Evolutionary conservation across 2,888 invertebrate species (phyloP).

Genomic region (Tipula lateralis): DNA sequence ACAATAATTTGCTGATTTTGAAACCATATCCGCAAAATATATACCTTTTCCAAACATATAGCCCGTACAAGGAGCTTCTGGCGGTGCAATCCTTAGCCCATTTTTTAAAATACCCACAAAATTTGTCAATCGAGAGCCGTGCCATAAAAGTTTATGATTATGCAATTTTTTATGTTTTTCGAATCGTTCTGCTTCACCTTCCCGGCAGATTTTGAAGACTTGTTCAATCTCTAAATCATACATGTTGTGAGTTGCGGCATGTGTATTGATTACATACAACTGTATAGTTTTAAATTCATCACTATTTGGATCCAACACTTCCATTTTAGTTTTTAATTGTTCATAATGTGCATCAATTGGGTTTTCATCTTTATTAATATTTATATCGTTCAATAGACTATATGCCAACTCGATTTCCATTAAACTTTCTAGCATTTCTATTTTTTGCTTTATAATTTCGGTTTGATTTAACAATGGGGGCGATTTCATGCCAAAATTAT

Average conservation of each 20-base stretch:
- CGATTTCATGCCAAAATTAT: slow-evolving; percentile 80
- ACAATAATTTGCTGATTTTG: slow-evolving; percentile 97
- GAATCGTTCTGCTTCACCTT: slow-evolving; percentile 75
- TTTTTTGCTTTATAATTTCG: slow-evolving; percentile 65
- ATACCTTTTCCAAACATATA: slow-evolving; percentile 99
- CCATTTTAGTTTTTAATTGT: slow-evolving; percentile 77
- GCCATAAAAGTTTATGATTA: slow-evolving; percentile 89
- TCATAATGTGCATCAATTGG: slow-evolving; percentile 82
- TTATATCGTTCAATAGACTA: slow-evolving; percentile 57
- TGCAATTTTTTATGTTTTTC: slow-evolving; percentile 81
- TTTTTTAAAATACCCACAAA: slow-evolving; percentile 92
- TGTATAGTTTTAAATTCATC: slow-evolving; percentile 71
- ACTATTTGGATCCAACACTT: slow-evolving; percentile 59
- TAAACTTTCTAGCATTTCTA: slow-evolving; percentile 85
- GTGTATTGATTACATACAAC: slow-evolving; percentile 84
- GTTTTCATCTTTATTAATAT: slow-evolving; percentile 42
- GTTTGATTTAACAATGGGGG: slow-evolving; percentile 74
- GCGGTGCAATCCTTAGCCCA: slow-evolving; percentile 92
- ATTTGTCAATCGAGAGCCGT: slow-evolving; percentile 93
- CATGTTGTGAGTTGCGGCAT: slow-evolving; percentile 79
- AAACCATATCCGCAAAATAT: slow-evolving; percentile 98
- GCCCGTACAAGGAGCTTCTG: slow-evolving; percentile 88
- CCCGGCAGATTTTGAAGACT: slow-evolving; percentile 64
- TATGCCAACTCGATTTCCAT: slow-evolving; percentile 95
- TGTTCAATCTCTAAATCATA: slow-evolving; percentile 62